Evolutionary conservation across 2,113 vertebrate species (phyloP).

Genomic region (Apodemus speciosus): DNA sequence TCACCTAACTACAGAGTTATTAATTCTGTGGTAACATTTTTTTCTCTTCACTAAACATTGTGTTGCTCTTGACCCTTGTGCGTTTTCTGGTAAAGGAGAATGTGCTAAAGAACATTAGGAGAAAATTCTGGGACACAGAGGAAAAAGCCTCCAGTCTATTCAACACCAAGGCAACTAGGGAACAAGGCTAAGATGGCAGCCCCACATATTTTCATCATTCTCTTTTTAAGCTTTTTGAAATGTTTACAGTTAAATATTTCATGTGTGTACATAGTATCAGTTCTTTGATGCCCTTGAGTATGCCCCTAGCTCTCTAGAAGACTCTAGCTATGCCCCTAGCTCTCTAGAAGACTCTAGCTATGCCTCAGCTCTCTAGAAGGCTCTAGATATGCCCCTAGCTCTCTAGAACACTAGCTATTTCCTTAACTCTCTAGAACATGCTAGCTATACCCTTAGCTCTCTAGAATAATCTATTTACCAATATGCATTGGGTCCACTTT

Average conservation of each 20-base stretch:
- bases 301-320: too few relatives aligned
- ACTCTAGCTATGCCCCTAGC: too few relatives aligned
- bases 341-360: too few relatives aligned
- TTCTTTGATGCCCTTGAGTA: not conserved
- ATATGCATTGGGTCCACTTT: not conserved
- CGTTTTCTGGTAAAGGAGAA: not conserved
- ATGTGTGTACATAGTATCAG: not conserved
- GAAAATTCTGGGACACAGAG: not conserved
- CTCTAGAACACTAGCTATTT: too few relatives aligned
- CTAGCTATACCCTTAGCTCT: too few relatives aligned
- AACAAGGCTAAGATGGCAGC: not conserved
- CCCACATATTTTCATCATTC: not conserved
- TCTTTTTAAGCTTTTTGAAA: not conserved
- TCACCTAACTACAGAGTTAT: not conserved
- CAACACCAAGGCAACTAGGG: not conserved
- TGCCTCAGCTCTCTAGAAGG: too few relatives aligned
- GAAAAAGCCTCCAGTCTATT: not conserved
- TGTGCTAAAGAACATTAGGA: not conserved
- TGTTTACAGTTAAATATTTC: not conserved
- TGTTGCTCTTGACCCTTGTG: not conserved
- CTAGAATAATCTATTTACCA: not conserved
- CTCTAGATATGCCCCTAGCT: too few relatives aligned
- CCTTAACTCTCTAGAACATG: too few relatives aligned
- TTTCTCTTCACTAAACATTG: not conserved
- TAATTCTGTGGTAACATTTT: not conserved